These are phyloP conservation scores for Silurus asotus DNA, from an alignment of 2,113 vertebrate species.

Conservation along the genomic window DNA sequence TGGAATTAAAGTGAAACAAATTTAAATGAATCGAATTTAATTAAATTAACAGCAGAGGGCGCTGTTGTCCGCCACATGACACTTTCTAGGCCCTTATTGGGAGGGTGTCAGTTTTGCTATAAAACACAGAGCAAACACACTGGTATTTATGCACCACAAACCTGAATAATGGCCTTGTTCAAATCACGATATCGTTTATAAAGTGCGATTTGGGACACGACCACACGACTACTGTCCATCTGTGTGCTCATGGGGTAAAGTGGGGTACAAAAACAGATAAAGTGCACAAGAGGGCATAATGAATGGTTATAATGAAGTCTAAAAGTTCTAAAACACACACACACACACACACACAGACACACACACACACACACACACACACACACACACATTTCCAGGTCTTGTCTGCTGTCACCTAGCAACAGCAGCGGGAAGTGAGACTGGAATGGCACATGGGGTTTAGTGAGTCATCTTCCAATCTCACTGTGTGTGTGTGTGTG, in stretches of 20 bases:
- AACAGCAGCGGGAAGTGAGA: slow-evolving; percentile 47
- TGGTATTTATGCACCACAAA: background rate
- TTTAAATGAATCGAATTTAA: too few species aligned
- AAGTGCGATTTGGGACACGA: background rate
- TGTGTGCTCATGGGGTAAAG: background rate
- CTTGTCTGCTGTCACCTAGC: slow-evolving; percentile 48
- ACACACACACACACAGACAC: slow-evolving; percentile 29
- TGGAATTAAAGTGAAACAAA: too few species aligned
- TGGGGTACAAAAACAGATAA: background rate
- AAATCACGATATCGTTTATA: background rate
- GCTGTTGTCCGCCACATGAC: background rate
- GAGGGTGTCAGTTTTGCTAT: background rate
- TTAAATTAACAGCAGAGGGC: background rate
- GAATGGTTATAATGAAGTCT: background rate
- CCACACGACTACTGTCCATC: background rate
- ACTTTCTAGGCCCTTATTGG: background rate
- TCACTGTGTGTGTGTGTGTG: slow-evolving; percentile 10
- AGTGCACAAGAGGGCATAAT: background rate
- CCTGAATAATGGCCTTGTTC: background rate
- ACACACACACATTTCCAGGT: slow-evolving; percentile 30
- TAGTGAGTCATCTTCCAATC: slow-evolving; percentile 42
- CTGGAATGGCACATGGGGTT: slow-evolving; percentile 43
- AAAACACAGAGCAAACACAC: background rate
- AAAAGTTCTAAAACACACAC: slow-evolving; percentile 20
- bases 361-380: slow-evolving; percentile 4